A percentile compares a stretch with the other conserved stretches of the same genome.
Conservation (phyloP, 2,888 invertebrate genomes). For the Cremastinae sp. region DNA sequence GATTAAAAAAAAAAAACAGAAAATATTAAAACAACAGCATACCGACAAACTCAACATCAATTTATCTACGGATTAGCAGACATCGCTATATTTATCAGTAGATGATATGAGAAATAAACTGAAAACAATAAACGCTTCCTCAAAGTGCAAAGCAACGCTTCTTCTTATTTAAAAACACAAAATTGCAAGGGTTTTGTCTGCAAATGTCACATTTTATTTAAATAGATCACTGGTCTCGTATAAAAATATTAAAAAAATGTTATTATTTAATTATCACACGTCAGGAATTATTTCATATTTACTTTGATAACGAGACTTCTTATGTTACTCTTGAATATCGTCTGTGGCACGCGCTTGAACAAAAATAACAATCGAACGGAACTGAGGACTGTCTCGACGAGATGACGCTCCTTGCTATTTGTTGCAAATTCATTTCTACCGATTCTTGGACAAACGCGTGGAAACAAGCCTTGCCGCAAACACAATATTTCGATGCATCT, state of each 20-base stretch:
- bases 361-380: conserved; percentile 84
- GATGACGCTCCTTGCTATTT: conserved; percentile 66
- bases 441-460: conserved; percentile 64
- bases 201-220: conserved; percentile 4
- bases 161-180: conserved; percentile 29
- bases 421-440: conserved; percentile 62
- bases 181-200: no score
- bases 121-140: conserved; percentile 62
- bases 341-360: conserved; percentile 82
- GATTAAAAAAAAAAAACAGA: conserved; percentile 18
- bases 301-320: no score
- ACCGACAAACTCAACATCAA: conserved; percentile 45
- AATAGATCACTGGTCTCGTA: conserved; percentile 1
- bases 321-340: conserved; percentile 41
- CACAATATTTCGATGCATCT: conserved; percentile 84
- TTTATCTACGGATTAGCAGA: conserved; percentile 59
- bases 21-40: no score
- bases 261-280: no score
- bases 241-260: conserved; percentile 15
- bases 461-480: conserved; percentile 83
- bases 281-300: no score
- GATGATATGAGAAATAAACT: conserved; percentile 60
- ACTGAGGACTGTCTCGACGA: conserved; percentile 77
- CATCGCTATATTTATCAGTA: conserved; percentile 59
- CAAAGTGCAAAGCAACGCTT: conserved; percentile 38